Evolutionary conservation across 1,140 invertebrate genomes (phyloP).

Genomic region (Aphis craccivora): DNA sequence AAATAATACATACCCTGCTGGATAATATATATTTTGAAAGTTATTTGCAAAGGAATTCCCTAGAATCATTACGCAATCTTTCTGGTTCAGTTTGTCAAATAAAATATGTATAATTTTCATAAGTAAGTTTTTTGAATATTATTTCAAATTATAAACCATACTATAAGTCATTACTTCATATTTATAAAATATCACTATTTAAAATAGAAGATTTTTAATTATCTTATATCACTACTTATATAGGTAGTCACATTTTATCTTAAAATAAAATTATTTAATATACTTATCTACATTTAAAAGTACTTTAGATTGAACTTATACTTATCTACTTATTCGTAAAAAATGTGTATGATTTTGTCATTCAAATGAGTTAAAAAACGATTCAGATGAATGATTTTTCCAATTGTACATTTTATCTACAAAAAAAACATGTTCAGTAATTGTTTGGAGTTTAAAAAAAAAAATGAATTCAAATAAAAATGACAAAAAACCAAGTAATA

Average conservation of each 20-base stretch:
- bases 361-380: background rate
- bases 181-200: no score
- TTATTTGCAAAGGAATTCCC: constrained; percentile 26
- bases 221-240: background rate
- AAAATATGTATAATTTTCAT: background rate
- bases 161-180: background rate
- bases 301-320: background rate
- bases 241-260: background rate
- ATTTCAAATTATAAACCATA: background rate
- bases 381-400: background rate
- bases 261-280: background rate
- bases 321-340: background rate
- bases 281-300: background rate
- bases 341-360: background rate
- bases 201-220: background rate
- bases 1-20: background rate
- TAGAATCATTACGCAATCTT: background rate
- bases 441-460: background rate
- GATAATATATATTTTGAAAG: constrained; percentile 21
- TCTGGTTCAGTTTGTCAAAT: background rate
- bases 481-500: background rate
- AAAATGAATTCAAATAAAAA: background rate
- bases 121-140: background rate
- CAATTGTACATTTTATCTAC: background rate
- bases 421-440: background rate